Percentiles rank a stretch among this genome's conserved stretches.
phyloP scores from a whole-genome alignment of 1,140 invertebrate genomes.

The Cydia splendana region DNA sequence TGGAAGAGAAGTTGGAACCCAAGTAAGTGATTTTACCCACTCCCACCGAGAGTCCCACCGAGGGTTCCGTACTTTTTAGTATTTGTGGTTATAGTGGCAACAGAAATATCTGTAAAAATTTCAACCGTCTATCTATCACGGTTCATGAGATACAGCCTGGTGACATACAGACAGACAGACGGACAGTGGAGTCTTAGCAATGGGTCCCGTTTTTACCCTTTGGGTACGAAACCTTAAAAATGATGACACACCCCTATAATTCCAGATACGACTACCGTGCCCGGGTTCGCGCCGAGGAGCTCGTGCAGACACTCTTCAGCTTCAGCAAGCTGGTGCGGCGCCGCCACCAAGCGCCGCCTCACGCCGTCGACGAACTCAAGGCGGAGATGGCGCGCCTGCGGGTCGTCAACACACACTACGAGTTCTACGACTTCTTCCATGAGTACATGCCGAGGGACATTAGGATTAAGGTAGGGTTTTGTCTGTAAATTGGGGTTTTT shows the following conservation, averaged over 20 bases:
- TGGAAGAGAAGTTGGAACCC: constrained; percentile 66
- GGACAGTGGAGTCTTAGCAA: no score
- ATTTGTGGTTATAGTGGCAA: no score
- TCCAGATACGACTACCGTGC: constrained; percentile 70
- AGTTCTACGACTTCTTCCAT: constrained; percentile 71
- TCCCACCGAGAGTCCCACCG: no score
- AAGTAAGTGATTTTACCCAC: constrained; percentile 48
- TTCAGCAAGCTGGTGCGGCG: constrained; percentile 51
- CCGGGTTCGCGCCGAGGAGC: constrained; percentile 59
- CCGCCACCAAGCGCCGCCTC: constrained; percentile 38
- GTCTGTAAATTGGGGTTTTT: no score
- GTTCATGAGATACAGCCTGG: no score
- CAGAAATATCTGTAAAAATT: no score
- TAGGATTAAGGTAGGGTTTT: constrained; percentile 54
- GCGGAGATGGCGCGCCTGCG: constrained; percentile 56
- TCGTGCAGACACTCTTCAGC: constrained; percentile 57
- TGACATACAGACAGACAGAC: no score
- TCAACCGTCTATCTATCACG: no score
- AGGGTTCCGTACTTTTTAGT: no score
- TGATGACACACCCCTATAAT: not conserved
- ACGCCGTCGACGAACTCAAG: constrained; percentile 34
- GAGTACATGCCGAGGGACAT: constrained; percentile 68
- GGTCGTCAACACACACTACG: constrained; percentile 61
- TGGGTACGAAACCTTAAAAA: no score
- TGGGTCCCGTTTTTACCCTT: no score